A percentile compares a stretch with the other conserved stretches of the same genome.
These are phyloP conservation scores for Rutpela maculata DNA, from an alignment of 2,888 invertebrate species.

Conservation along the genomic window DNA sequence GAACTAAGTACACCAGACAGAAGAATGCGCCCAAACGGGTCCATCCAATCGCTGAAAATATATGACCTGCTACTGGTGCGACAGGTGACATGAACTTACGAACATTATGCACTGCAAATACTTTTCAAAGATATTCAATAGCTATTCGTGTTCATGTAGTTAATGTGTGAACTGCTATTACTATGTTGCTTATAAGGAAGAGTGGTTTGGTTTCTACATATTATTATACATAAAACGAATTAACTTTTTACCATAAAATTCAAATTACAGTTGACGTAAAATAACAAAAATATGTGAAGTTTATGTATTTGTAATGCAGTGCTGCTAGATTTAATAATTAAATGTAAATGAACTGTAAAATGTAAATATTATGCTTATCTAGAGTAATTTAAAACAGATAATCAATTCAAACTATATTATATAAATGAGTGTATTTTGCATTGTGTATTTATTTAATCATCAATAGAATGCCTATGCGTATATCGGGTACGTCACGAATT, in stretches of 20 bases:
- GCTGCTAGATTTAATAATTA: too few species aligned
- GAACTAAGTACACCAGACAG: conserved; percentile 59
- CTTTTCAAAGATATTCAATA: conserved; percentile 17
- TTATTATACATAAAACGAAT: neutral
- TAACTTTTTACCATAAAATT: neutral
- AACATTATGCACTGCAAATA: conserved; percentile 33
- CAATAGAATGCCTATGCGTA: too few species aligned
- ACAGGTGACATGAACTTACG: conserved; percentile 43
- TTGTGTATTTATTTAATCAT: too few species aligned
- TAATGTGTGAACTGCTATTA: neutral
- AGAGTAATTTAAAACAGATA: too few species aligned
- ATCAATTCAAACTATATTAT: too few species aligned
- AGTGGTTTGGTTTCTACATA: neutral
- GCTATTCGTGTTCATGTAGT: neutral
- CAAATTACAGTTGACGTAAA: neutral
- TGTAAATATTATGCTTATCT: too few species aligned
- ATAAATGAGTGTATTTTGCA: too few species aligned
- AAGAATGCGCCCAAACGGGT: conserved; percentile 65
- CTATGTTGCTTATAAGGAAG: neutral
- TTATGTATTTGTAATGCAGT: too few species aligned
- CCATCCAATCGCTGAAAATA: conserved; percentile 56
- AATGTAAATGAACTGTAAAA: too few species aligned
- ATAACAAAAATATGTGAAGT: too few species aligned
- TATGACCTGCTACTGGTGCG: conserved; percentile 46
- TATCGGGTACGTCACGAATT: too few species aligned